A percentile compares a stretch with the other conserved stretches of the same genome.
Conservation (phyloP, 2,113 vertebrate species). For the Myrmecophaga tridactyla region DNA sequence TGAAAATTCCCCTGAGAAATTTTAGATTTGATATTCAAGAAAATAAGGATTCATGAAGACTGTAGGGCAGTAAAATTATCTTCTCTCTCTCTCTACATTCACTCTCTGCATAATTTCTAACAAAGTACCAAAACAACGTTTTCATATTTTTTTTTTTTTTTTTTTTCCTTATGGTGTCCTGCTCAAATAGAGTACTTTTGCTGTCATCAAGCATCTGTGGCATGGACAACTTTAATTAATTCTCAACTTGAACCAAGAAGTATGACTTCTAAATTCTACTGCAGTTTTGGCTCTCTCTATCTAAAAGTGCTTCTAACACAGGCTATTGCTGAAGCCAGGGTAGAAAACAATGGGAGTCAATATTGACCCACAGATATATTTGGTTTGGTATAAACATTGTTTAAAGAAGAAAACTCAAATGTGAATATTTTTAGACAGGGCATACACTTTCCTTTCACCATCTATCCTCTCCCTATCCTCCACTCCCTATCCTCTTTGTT, state of each 20-base stretch:
- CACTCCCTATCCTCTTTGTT: background rate
- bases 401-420: background rate
- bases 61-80: background rate
- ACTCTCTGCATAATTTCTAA: background rate
- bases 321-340: background rate
- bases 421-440: background rate
- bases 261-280: background rate
- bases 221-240: background rate
- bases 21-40: background rate
- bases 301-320: background rate
- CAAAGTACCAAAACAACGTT: background rate
- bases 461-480: no score
- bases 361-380: background rate
- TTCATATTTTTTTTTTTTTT: background rate
- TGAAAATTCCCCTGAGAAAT: background rate
- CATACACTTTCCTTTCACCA: background rate
- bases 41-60: background rate
- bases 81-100: background rate
- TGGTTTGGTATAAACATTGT: background rate
- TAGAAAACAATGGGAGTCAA: background rate
- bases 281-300: background rate
- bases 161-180: background rate
- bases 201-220: background rate
- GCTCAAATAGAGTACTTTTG: background rate
- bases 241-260: background rate